Evolutionary conservation across 2,113 vertebrate genomes (phyloP), one percentile per base, ranked within the genome.

Genomic region (Embiotoca jacksoni): DNA sequence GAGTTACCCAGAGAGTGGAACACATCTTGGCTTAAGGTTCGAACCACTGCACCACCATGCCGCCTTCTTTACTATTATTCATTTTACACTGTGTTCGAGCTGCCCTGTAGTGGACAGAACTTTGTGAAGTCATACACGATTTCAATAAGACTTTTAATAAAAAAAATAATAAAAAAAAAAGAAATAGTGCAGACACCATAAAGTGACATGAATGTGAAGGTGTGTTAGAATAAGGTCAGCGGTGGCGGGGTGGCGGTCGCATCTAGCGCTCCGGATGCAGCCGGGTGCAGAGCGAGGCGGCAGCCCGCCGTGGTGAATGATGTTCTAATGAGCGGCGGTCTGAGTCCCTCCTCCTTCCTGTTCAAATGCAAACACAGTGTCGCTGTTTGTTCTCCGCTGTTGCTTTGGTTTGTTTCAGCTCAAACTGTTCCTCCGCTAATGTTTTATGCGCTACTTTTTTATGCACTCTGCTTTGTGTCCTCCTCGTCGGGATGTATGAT

Each of bases 371-470:
- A 75, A 75, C 52, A 53, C 15, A n/a, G 30, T 30, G 44, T 6
- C 0, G 14, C 63, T 64, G 50, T 65, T 37, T 41, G 55, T 63
- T 23, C 49, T 78, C 63, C 50, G 66, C 6, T 35, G 6, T 36
- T 33, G 47, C 7, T 75, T 49, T 56, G 41, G 31, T 79, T 59
- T 58, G n/a, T 53, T 31, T 70, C 7, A 23, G 15, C 41, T 70
- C n/a, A 49, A 52, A 60, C 35, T 52, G 23, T 23, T 61, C 23
- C 36, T 47, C 36, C 56, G 35, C 59, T 82, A 63, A 72, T 66
- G 62, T 72, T 77, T 83, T 11, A 74, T 57, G 58, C n/a, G 58
- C 47, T 16, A 23, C 56, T 80, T 77, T 84, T 84, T 65, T 37
- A 79, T 71, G 53, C 46, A 54, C 58, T 63, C 56, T 46, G 63